Evolutionary conservation across 2,113 vertebrate genomes (phyloP), one percentile per base, ranked within the genome.

Genomic region (Thomomys bottae): DNA sequence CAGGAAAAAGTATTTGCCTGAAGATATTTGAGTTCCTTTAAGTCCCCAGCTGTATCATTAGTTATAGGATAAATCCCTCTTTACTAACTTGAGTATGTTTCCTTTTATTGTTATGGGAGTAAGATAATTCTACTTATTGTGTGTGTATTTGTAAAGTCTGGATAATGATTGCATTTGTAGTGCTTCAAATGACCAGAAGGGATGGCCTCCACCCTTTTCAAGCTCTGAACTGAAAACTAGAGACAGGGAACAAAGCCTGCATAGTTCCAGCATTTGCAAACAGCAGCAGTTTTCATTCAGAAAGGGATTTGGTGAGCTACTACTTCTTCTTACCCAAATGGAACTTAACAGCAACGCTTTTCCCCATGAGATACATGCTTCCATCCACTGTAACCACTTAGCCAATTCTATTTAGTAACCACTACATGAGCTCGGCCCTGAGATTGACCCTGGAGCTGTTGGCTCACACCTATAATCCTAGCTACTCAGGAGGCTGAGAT

Each of bases 261-360:
- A 59, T 81, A 76, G 80, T 32, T 17, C 61, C 72, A 76, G 57
- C 36, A 79, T 90, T 90, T 80, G 84, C 91, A 90, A 57, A 90
- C 76, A 87, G 79, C 57, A 86, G 63, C 63, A 57, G 34, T 54
- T 90, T 93, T 92, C 40, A 66, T 87, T 45, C 64, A 73, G 68
- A 80, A 64, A 67, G 67, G 71, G 72, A 91, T 81, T 89, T 79
- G 64, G 72, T 72, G 66, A 96, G 67, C 84, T 81, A 86, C 84
- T 88, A 72, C 76, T 88, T 28, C 87, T n/a, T n/a, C n/a, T n/a
- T 63, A 92, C 71, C 1, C 0, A 75, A 45, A 83, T 68, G 34
- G 38, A 75, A 86, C 67, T 87, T 72, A 90, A 79, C 23, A 90
- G 71, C 72, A 92, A 94, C 63, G 34, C 32, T 92, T 92, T 87